Conservation (phyloP, 2,113 vertebrate species). For the Catharus minimus region DNA sequence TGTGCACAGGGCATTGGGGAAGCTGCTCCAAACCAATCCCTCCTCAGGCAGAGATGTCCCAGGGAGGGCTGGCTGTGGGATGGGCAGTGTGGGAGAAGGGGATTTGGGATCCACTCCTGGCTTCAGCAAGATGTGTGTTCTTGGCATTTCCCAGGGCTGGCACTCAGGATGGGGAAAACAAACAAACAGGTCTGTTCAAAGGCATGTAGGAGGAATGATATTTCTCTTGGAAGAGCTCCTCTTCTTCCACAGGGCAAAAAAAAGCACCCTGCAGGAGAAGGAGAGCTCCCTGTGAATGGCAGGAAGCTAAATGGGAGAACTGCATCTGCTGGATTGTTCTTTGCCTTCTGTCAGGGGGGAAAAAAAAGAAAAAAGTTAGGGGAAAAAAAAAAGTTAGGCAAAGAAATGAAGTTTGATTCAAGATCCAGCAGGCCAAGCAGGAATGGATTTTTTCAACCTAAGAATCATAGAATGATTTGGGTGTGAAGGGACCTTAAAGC, state of each 20-base stretch:
- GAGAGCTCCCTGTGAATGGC: not conserved
- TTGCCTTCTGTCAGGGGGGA: not conserved
- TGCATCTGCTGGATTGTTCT: conserved; percentile 3
- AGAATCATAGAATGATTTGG: not conserved
- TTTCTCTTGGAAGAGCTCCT: conserved; percentile 41
- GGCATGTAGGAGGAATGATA: conserved; percentile 36
- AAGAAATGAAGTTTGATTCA: not conserved
- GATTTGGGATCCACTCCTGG: not conserved
- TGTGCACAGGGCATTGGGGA: conserved; percentile 7
- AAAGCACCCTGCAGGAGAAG: not conserved
- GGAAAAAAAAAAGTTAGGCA: not conserved
- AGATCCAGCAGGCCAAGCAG: not conserved
- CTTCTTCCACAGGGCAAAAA: not conserved
- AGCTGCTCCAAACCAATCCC: conserved; percentile 9
- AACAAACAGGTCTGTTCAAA: conserved; percentile 55
- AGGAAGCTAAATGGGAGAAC: conserved; percentile 8
- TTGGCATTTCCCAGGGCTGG: conserved; percentile 4
- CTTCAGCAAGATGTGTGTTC: not conserved
- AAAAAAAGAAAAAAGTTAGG: not conserved
- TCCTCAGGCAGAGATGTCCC: not conserved
- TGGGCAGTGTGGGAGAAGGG: not conserved
- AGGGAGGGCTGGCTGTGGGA: not conserved
- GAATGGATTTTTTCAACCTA: not conserved
- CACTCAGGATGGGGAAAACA: not conserved
- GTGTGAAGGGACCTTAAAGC: not conserved